phyloP scores from a whole-genome alignment of 2,113 vertebrate genomes.

The Aptenodytes patagonicus region DNA sequence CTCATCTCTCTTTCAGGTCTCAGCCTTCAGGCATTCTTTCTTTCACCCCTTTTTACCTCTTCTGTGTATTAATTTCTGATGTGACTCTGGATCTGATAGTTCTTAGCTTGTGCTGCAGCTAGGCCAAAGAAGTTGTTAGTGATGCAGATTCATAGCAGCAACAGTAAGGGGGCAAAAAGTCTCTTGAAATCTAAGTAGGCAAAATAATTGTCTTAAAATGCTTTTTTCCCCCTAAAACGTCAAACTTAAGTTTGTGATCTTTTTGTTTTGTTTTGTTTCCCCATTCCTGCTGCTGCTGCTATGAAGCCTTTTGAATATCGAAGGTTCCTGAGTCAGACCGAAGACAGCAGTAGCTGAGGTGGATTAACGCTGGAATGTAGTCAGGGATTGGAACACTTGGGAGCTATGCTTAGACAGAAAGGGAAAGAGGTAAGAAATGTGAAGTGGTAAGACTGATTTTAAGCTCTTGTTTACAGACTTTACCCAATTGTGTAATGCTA shows the following conservation, averaged over 20 bases:
- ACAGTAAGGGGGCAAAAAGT: background rate
- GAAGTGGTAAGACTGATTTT: slow-evolving; percentile 3
- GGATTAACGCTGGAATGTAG: slow-evolving; percentile 45
- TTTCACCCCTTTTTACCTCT: background rate
- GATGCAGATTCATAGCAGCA: slow-evolving; percentile 29
- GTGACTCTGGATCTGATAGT: background rate
- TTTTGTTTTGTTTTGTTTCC: slow-evolving; percentile 25
- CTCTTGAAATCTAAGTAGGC: background rate
- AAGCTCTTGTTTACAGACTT: slow-evolving; percentile 35
- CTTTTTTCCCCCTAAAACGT: background rate
- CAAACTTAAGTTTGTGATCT: background rate
- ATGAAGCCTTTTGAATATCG: slow-evolving; percentile 30
- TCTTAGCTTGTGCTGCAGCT: background rate
- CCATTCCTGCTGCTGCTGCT: slow-evolving; percentile 39
- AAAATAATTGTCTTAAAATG: background rate
- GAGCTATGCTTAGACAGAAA: slow-evolving; percentile 51
- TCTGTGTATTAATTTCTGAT: background rate
- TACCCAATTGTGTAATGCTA: background rate
- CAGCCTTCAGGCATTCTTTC: background rate
- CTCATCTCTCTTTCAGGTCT: background rate
- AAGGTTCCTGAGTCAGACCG: slow-evolving; percentile 35
- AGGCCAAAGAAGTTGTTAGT: background rate
- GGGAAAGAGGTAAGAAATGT: slow-evolving; percentile 41
- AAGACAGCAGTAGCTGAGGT: slow-evolving; percentile 58
- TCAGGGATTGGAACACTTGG: slow-evolving; percentile 46